Evolutionary conservation across 1,140 invertebrate species (phyloP).

Genomic region (Cyclina sinensis): DNA sequence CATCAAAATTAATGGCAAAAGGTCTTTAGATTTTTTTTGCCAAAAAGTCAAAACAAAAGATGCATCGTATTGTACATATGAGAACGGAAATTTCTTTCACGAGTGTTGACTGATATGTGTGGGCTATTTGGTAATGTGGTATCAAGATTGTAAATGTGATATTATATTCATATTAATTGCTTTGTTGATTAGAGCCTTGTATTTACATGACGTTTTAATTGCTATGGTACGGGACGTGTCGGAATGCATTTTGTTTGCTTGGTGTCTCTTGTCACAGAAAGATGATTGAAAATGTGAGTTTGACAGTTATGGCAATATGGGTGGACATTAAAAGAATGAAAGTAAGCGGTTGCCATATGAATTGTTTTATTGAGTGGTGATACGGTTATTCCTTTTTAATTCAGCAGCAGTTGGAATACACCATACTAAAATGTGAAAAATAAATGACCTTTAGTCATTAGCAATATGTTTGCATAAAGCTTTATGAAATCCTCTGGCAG

Average conservation of each 20-base stretch:
- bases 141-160: constrained; percentile 9
- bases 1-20: constrained; percentile 26
- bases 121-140: constrained; percentile 30
- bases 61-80: constrained; percentile 7
- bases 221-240: constrained; percentile 31
- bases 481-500: no score
- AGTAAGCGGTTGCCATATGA: constrained; percentile 32
- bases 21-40: neutral
- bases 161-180: constrained; percentile 31
- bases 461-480: neutral
- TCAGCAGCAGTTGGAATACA: neutral
- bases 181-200: constrained; percentile 35
- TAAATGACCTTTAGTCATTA: neutral
- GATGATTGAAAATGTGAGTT: constrained; percentile 37
- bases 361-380: neutral
- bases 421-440: neutral
- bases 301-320: constrained; percentile 49
- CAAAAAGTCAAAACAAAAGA: constrained; percentile 24
- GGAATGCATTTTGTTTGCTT: constrained; percentile 38
- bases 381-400: neutral
- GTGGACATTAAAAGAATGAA: constrained; percentile 26
- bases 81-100: constrained; percentile 45
- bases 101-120: constrained; percentile 42
- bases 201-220: constrained; percentile 54
- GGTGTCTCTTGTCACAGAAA: constrained; percentile 12